Base-by-base conservation (phyloP, 2,888 invertebrate genomes). In the Diarsia brunnea region DNA sequence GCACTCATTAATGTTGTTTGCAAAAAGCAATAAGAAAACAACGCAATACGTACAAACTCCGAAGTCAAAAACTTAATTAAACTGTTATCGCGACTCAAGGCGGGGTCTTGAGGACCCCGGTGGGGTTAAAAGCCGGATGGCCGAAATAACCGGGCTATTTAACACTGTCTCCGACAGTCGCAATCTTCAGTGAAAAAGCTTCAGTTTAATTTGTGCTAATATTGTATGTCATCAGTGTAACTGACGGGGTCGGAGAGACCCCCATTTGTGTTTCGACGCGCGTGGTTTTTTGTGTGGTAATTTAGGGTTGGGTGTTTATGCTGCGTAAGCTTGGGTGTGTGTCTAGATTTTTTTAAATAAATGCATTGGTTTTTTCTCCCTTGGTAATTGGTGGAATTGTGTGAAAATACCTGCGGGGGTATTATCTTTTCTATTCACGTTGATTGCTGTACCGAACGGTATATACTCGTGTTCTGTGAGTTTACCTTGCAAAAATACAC, bases 41-140 rank as follows among this genome's bases (percentile, higher is more conserved):
- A 65, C 63, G 73, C 78, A 75, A 75, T 85, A 85, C 86, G 78
- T 58, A 68, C 64, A 38, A 74, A 82, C 73, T 82, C 61, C 21
- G 11, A 82, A 89, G 85, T 87, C 85, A 87, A 85, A 88, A 89
- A 91, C 89, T 91, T 91, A 92, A 92, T 92, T 92, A 92, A 91
- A 88, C 85, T 82, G 87, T 90, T 92, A 92, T 91, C 91, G 88
- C 85, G 74, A 84, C 81, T 87, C 79, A 82, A 85, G 81, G 84
- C 84, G 78, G 82, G 79, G 79, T 76, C 75, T 71, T 75, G 77
- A 77, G 75, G 75, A 87, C 77, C 81, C 69, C 78, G 69, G 77
- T 78, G 79, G 88, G 89, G 89, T 89, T 86, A 87, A 88, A 88
- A 82, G 87, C 78, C 75, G 82, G 81, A 84, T 80, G 88, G 88